Evolutionary conservation across 2,797 vertebrate genomes (phyloP), one percentile per base, ranked within the genome.

Genomic region (Otus scops): DNA sequence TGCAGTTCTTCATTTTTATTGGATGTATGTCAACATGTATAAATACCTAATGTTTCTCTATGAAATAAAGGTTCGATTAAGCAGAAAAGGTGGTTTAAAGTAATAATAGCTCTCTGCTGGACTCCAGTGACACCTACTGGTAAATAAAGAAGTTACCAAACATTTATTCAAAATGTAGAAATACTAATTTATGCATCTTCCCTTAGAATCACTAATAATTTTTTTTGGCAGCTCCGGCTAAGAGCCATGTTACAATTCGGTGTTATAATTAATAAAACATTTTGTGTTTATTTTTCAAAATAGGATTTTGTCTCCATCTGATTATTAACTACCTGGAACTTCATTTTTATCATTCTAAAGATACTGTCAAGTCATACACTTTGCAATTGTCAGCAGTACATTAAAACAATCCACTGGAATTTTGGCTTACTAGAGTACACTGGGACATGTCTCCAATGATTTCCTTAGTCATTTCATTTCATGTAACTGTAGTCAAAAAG

Each of bases 91-190:
- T 2, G 2, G 61, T 78, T 82, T 22, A 19, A 77, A 78, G n/a
- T 41, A 32, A 4, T 38, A 70, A 19, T 9, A 64, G 77, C 59
- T 89, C 93, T 94, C 64, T 86, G 60, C 47, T 91, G 85, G 92
- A 76, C 79, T 96, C 82, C 88, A 95, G 93, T 93, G 96, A 96
- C 97, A 97, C 56, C 97, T 97, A 96, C 94, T 71, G 97, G 97
- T 79, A 92, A 85, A 74, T 4, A 51, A 7, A 48, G 57, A 94
- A 57, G 61, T 94, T 86, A 64, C 24, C 47, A 92, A 78, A 74
- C 36, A 18, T 36, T 73, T 41, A 1, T 8, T 54, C n/a, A 59
- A 84, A 60, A 45, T 2, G 9, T 18, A 57, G 32, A 20, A 5
- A 16, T 30, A 43, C 67, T 77, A 36, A 63, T 83, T 92, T 56